A percentile compares a stretch with the other conserved stretches of the same genome.
phyloP scores from a whole-genome alignment of 1,140 invertebrate genomes.

The Meloidogyne floridensis region DNA sequence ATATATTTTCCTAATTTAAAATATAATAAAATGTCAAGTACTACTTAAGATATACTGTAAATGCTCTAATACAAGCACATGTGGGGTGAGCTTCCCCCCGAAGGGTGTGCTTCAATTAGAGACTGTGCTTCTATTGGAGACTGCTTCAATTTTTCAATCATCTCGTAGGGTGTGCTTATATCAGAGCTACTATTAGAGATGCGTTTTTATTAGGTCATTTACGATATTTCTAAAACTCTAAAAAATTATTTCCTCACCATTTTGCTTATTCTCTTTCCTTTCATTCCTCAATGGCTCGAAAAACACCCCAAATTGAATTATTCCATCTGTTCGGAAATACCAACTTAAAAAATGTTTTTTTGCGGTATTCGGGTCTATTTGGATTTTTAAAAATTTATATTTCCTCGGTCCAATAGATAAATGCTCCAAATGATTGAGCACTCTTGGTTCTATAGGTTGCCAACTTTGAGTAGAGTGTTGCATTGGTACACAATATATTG shows the following conservation, averaged over 20 bases:
- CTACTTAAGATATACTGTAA: no score
- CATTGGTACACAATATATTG: constrained; percentile 58
- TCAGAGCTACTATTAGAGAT: no score
- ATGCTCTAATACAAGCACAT: no score
- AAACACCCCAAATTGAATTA: constrained; percentile 64
- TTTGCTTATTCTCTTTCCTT: not conserved
- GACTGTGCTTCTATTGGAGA: no score
- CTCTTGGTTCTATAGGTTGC: constrained; percentile 41
- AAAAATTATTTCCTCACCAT: not conserved
- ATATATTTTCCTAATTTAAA: no score
- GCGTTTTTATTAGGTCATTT: not conserved
- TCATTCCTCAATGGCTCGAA: constrained; percentile 37
- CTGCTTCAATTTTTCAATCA: no score
- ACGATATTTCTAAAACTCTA: not conserved
- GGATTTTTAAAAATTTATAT: constrained; percentile 46
- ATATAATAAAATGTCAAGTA: no score
- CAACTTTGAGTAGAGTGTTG: constrained; percentile 48
- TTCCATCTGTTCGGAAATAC: constrained; percentile 64
- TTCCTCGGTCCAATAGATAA: constrained; percentile 56
- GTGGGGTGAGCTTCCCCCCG: no score
- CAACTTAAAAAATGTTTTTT: constrained; percentile 49
- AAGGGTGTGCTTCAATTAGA: no score
- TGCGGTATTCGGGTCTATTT: constrained; percentile 37
- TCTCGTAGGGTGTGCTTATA: no score
- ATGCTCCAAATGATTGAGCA: constrained; percentile 51